Conservation (phyloP, 2,113 vertebrate genomes). For the Lasiurus borealis region DNA sequence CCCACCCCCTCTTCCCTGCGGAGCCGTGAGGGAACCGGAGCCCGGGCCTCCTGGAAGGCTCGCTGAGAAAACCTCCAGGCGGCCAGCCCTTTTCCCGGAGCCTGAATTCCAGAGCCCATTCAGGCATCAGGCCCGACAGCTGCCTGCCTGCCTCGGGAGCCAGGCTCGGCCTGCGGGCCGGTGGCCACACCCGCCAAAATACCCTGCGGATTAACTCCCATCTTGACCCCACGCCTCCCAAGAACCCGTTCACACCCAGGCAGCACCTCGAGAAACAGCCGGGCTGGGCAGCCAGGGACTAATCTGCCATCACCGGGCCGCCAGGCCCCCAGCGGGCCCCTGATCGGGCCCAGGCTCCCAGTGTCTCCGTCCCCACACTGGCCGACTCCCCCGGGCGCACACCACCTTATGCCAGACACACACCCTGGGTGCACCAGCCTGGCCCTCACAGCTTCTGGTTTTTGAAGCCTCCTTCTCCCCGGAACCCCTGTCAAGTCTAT, state of each 20-base stretch:
- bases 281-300: background rate
- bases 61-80: too few species aligned
- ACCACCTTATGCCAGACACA: background rate
- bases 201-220: slow-evolving; percentile 28
- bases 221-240: background rate
- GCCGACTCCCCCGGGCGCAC: background rate
- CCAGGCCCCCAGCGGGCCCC: background rate
- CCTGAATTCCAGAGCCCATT: slow-evolving; percentile 82
- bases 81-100: slow-evolving; percentile 74
- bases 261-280: background rate
- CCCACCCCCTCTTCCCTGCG: slow-evolving; percentile 30
- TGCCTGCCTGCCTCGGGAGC: slow-evolving; percentile 80
- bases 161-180: slow-evolving; percentile 51
- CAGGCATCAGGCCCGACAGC: slow-evolving; percentile 80
- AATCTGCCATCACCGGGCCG: background rate
- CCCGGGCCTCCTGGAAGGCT: background rate
- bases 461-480: slow-evolving; percentile 47
- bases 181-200: background rate
- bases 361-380: background rate
- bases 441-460: background rate
- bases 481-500: background rate
- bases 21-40: background rate
- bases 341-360: background rate
- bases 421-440: background rate
- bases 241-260: background rate